Evolutionary conservation across 1,140 invertebrate genomes (phyloP).

Genomic region (Aporrectodea caliginosa): DNA sequence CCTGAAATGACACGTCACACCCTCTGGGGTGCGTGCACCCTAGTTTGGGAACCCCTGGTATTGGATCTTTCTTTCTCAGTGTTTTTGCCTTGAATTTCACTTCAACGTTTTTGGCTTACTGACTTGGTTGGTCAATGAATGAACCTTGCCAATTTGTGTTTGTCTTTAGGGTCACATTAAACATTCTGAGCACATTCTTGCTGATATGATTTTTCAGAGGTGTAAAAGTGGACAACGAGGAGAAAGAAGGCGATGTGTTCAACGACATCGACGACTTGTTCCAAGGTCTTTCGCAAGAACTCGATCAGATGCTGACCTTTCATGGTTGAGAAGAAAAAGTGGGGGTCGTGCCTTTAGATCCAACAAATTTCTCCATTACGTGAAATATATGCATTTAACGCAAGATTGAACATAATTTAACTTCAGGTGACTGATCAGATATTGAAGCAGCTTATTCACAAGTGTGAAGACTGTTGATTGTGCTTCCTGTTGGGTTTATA

Average conservation of each 20-base stretch:
- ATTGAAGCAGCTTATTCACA: too few relatives aligned
- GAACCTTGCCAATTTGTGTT: neutral
- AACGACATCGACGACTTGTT: slow-evolving; percentile 88
- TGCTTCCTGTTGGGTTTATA: too few relatives aligned
- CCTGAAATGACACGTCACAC: too few relatives aligned
- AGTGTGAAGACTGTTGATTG: too few relatives aligned
- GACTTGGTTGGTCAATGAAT: neutral
- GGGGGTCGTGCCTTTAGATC: too few relatives aligned
- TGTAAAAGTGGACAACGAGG: neutral
- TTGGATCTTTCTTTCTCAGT: neutral
- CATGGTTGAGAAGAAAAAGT: too few relatives aligned
- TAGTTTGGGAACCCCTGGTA: too few relatives aligned
- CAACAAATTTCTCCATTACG: too few relatives aligned
- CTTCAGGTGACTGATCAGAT: too few relatives aligned
- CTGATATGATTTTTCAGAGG: neutral
- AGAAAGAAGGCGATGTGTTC: slow-evolving; percentile 79
- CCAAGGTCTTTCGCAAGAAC: slow-evolving; percentile 48
- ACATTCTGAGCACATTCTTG: neutral
- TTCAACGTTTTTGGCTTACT: neutral
- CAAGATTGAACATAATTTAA: too few relatives aligned
- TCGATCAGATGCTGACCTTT: slow-evolving; percentile 46
- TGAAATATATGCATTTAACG: too few relatives aligned
- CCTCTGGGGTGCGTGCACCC: too few relatives aligned
- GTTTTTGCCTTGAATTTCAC: neutral
- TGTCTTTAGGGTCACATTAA: neutral